phyloP scores from a whole-genome alignment of 2,888 invertebrate genomes.

The Metallyticus violacea region DNA sequence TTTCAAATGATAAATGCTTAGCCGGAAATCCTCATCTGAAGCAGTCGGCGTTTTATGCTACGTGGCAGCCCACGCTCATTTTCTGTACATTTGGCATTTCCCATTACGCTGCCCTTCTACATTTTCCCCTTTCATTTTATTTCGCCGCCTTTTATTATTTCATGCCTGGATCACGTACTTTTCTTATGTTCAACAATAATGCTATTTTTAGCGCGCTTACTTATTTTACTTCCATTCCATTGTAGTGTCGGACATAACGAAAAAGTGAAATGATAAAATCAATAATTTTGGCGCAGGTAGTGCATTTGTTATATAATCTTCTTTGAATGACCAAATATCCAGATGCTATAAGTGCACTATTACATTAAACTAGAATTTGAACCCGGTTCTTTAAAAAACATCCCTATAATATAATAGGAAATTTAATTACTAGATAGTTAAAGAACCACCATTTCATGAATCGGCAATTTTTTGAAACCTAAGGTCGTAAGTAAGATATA shows the following conservation, averaged over 20 bases:
- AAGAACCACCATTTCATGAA: too few species aligned
- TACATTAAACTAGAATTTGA: too few species aligned
- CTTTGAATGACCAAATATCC: too few species aligned
- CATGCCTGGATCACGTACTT: neutral
- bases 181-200: neutral
- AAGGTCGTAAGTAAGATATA: too few species aligned
- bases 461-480: too few species aligned
- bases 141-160: neutral
- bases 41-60: neutral
- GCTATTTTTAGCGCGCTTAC: neutral
- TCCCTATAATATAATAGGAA: too few species aligned
- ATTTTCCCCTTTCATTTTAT: neutral
- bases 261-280: neutral
- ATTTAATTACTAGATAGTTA: too few species aligned
- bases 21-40: neutral
- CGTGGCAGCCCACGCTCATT: neutral
- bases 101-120: neutral
- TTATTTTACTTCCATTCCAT: neutral
- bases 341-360: too few species aligned
- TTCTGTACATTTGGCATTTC: neutral
- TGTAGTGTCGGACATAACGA: too few species aligned
- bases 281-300: neutral
- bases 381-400: too few species aligned
- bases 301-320: too few species aligned
- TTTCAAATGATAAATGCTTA: neutral